Conservation (phyloP, 2,113 vertebrate species). For the Pteropus alecto region DNA sequence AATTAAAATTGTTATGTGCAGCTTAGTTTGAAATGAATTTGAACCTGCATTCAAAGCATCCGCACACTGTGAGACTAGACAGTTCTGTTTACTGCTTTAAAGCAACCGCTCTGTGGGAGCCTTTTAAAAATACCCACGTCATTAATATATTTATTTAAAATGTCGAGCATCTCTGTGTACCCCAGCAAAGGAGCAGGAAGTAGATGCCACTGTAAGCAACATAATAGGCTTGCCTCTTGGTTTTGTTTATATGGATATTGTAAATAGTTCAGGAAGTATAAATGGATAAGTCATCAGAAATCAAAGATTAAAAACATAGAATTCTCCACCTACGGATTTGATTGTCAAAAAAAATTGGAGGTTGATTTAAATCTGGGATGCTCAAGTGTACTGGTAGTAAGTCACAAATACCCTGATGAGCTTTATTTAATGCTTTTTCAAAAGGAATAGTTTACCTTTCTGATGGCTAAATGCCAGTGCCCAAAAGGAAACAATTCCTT, state of each 20-base stretch:
- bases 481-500: background rate
- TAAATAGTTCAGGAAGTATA: constrained; percentile 34
- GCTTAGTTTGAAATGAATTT: constrained; percentile 67
- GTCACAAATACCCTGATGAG: background rate
- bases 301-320: background rate
- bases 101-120: constrained; percentile 29
- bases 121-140: constrained; percentile 64
- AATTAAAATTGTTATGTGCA: constrained; percentile 66
- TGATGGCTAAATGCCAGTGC: background rate
- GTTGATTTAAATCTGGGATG: background rate
- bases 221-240: background rate
- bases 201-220: constrained; percentile 35
- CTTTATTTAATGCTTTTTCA: background rate
- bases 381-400: background rate
- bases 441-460: constrained; percentile 40
- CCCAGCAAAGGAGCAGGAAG: constrained; percentile 43
- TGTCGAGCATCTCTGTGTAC: constrained; percentile 53
- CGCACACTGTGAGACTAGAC: background rate
- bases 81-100: constrained; percentile 52
- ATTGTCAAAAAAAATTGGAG: constrained; percentile 50
- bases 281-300: constrained; percentile 15
- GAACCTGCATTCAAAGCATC: constrained; percentile 37
- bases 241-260: constrained; percentile 16
- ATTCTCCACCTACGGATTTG: background rate
- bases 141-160: constrained; percentile 73